These are phyloP conservation scores for Ciconia stormi DNA, from an alignment of 2,113 vertebrate genomes.

Conservation along the genomic window DNA sequence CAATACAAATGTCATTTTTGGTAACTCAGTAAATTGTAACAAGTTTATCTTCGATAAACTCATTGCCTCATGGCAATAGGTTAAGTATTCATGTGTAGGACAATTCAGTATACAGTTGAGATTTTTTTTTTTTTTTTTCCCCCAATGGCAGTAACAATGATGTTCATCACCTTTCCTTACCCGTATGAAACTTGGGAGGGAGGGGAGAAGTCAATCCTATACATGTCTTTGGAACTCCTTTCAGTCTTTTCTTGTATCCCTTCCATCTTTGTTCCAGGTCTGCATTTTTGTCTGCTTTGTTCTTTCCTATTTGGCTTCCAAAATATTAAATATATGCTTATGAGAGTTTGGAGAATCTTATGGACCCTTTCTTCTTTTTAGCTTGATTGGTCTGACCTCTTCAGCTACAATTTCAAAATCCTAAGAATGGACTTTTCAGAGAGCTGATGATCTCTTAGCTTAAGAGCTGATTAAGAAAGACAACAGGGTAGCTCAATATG, in stretches of 20 bases:
- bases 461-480: not conserved
- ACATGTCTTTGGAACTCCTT: not conserved
- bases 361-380: not conserved
- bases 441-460: not conserved
- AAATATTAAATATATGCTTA: not conserved
- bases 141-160: not conserved
- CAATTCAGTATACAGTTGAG: not conserved
- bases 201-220: not conserved
- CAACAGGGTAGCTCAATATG: not conserved
- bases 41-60: not conserved
- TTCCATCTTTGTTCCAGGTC: not conserved
- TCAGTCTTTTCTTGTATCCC: not conserved
- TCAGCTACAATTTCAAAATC: not conserved
- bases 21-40: not conserved
- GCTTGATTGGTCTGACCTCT: not conserved
- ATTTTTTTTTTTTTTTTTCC: not conserved
- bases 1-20: not conserved
- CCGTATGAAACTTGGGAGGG: not conserved
- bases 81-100: not conserved
- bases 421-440: not conserved
- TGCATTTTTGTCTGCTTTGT: not conserved
- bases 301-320: not conserved
- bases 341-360: not conserved
- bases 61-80: not conserved
- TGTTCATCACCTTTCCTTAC: not conserved